These are phyloP conservation scores for Craniophora ligustri DNA, from an alignment of 2,888 invertebrate species.

Conservation along the genomic window DNA sequence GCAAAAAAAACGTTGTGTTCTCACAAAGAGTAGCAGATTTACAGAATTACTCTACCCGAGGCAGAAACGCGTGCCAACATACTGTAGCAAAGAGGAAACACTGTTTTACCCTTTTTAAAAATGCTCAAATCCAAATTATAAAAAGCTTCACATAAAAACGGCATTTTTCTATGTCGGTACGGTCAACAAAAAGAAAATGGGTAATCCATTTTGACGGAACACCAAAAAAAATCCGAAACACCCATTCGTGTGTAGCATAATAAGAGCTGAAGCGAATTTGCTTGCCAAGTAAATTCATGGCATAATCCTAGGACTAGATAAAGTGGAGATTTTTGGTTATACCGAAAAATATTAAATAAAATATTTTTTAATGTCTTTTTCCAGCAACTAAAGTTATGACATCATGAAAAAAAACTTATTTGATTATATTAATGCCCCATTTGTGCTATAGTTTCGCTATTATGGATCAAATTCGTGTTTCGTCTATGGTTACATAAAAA, in stretches of 20 bases:
- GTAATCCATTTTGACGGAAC: constrained; percentile 69
- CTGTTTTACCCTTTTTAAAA: constrained; percentile 24
- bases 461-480: no score
- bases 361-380: no score
- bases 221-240: constrained; percentile 61
- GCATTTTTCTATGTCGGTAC: constrained; percentile 60
- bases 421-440: no score
- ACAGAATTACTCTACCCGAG: constrained; percentile 5
- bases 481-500: no score
- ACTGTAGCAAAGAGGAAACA: constrained; percentile 2
- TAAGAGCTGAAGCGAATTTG: constrained; percentile 51
- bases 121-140: constrained; percentile 51
- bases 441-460: no score
- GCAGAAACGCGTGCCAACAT: constrained; percentile 18
- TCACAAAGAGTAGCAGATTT: constrained; percentile 19
- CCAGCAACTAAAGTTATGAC: no score
- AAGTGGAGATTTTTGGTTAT: no score
- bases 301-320: no score
- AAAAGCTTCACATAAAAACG: constrained; percentile 55
- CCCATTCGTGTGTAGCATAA: constrained; percentile 33
- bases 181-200: constrained; percentile 65
- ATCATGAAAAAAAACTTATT: no score
- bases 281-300: no score
- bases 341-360: no score
- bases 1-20: constrained; percentile 5